A percentile compares a stretch with the other conserved stretches of the same genome.
Evolutionary conservation across 2,797 vertebrate genomes (phyloP).

Genomic region (Tapera naevia): DNA sequence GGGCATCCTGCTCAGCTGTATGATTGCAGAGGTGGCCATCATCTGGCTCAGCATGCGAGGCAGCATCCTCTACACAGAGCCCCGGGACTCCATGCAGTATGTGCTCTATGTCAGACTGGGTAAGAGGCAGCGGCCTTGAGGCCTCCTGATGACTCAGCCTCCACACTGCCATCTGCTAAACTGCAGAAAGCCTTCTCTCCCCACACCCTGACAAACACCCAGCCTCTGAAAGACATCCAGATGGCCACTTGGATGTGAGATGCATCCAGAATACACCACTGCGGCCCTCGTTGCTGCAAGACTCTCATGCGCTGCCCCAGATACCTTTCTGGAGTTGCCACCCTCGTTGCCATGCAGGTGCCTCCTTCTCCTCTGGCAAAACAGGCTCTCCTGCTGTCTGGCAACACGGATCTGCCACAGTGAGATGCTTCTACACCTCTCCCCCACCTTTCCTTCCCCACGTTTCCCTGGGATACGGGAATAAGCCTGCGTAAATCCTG

Average conservation of each 20-base stretch:
- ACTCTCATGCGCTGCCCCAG: neutral
- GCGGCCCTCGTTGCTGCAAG: no score
- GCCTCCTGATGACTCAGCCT: constrained; percentile 39
- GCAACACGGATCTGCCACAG: neutral
- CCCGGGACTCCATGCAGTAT: constrained; percentile 97
- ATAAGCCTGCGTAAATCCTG: neutral
- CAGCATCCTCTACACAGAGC: constrained; percentile 98
- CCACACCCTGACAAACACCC: constrained; percentile 15
- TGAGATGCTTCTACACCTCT: neutral
- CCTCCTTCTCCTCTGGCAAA: neutral
- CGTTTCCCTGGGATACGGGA: neutral
- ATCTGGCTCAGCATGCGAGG: constrained; percentile 99
- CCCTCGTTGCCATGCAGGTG: neutral
- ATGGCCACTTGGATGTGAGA: constrained; percentile 19
- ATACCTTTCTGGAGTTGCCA: neutral
- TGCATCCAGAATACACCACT: constrained; percentile 30
- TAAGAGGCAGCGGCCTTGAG: constrained; percentile 73
- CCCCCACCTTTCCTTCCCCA: neutral
- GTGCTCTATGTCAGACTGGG: constrained; percentile 97
- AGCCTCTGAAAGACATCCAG: constrained; percentile 38
- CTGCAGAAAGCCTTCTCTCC: neutral
- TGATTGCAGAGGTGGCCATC: constrained; percentile 98
- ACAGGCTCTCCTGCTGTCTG: constrained; percentile 22
- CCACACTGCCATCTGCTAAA: neutral
- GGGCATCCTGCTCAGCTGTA: constrained; percentile 96